These are phyloP conservation scores for Argyresthia albistria DNA, from an alignment of 2,888 invertebrate genomes.

Conservation along the genomic window DNA sequence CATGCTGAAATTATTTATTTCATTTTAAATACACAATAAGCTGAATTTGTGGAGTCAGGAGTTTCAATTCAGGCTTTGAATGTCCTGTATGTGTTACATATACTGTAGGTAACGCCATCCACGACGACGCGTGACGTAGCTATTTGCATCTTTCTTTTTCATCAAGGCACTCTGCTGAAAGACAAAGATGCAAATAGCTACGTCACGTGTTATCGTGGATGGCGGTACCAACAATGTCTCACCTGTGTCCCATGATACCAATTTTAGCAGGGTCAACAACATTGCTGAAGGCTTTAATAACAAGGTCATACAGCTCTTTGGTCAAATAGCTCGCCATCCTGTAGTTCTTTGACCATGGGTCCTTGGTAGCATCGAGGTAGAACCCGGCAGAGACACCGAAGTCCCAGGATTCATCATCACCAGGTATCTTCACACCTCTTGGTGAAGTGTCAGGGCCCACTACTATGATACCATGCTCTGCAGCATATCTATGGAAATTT, in stretches of 20 bases:
- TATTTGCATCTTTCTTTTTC: too few species aligned
- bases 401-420: slow-evolving; percentile 94
- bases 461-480: slow-evolving; percentile 87
- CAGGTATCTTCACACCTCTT: slow-evolving; percentile 88
- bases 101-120: too few species aligned
- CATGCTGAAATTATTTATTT: slow-evolving; percentile 79
- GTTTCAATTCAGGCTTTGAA: too few species aligned
- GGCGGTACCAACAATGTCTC: slow-evolving; percentile 15
- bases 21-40: too few species aligned
- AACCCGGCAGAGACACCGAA: slow-evolving; percentile 97
- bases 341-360: slow-evolving; percentile 95
- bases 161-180: too few species aligned
- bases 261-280: slow-evolving; percentile 68
- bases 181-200: too few species aligned
- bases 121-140: too few species aligned
- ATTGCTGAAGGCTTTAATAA: slow-evolving; percentile 80
- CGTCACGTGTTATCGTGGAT: too few species aligned
- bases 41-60: too few species aligned
- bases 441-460: slow-evolving; percentile 98
- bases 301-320: slow-evolving; percentile 82
- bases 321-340: slow-evolving; percentile 97
- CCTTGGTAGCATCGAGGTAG: slow-evolving; percentile 91
- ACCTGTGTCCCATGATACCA: slow-evolving; percentile 89
- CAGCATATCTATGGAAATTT: slow-evolving; percentile 75
- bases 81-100: too few species aligned